These are phyloP conservation scores for Drosophila gaucha DNA, from an alignment of 2,888 invertebrate genomes.

Conservation along the genomic window DNA sequence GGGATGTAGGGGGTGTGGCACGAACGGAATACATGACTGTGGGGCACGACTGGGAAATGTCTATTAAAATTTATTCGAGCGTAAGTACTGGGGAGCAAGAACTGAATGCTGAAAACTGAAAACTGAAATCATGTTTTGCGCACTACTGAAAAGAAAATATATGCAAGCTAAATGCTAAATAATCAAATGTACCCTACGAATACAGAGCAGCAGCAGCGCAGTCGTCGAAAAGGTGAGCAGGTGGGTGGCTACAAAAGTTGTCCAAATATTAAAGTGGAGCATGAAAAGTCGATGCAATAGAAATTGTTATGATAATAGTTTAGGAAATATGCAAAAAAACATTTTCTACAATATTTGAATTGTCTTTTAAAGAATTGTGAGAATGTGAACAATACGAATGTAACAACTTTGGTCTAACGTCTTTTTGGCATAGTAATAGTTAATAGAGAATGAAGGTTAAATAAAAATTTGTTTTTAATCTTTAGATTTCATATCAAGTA, in stretches of 20 bases:
- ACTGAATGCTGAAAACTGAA: constrained; percentile 34
- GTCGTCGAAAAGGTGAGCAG: constrained; percentile 15
- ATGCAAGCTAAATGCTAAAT: constrained; percentile 74
- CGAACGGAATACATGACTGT: too few species aligned
- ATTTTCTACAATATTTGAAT: too few species aligned
- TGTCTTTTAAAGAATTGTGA: too few species aligned
- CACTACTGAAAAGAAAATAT: constrained; percentile 72
- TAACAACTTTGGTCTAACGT: too few species aligned
- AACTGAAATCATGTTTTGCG: constrained; percentile 72
- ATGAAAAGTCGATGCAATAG: not conserved
- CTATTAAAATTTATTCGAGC: constrained; percentile 80
- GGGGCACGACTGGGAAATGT: constrained; percentile 64
- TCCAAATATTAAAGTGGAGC: not conserved
- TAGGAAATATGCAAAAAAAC: not conserved
- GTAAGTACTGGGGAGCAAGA: constrained; percentile 65
- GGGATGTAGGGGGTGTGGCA: not conserved
- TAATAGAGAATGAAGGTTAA: too few species aligned
- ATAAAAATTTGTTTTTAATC: too few species aligned
- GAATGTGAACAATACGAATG: too few species aligned
- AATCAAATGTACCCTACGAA: constrained; percentile 69
- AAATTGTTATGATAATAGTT: not conserved
- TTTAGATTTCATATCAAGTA: too few species aligned
- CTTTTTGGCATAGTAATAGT: too few species aligned
- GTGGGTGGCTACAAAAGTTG: constrained; percentile 32
- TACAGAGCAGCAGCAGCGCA: constrained; percentile 13